Conservation (phyloP, 1,140 invertebrate species). For the Sycophaga agraensis region DNA sequence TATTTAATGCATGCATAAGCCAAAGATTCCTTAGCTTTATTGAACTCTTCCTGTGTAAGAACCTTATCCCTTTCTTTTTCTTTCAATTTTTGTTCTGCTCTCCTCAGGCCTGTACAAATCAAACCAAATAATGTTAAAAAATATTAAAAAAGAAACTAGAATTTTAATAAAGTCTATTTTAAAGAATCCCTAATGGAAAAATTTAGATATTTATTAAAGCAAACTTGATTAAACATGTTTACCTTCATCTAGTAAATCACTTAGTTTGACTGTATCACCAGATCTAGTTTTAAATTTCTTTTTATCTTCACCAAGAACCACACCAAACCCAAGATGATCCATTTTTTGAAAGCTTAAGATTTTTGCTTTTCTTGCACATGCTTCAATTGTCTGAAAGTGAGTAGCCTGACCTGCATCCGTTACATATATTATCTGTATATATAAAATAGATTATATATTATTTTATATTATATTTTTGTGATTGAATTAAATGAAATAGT, state of each 20-base stretch:
- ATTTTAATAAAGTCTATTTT: too few relatives aligned
- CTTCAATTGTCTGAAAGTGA: slow-evolving; percentile 80
- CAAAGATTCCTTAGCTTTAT: slow-evolving; percentile 82
- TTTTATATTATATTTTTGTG: too few relatives aligned
- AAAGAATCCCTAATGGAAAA: too few relatives aligned
- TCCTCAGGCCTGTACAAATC: slow-evolving; percentile 65
- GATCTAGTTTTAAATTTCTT: slow-evolving; percentile 99
- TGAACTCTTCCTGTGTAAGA: slow-evolving; percentile 81
- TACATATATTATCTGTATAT: slow-evolving; percentile 80
- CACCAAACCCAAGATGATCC: slow-evolving; percentile 94
- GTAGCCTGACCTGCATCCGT: slow-evolving; percentile 88
- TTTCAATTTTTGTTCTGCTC: slow-evolving; percentile 80
- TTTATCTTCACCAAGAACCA: slow-evolving; percentile 97
- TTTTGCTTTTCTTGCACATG: slow-evolving; percentile 71
- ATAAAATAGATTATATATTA: background rate
- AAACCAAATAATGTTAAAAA: background rate
- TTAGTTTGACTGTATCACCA: slow-evolving; percentile 90
- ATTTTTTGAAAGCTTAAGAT: slow-evolving; percentile 70
- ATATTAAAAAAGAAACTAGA: too few relatives aligned
- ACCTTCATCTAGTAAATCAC: slow-evolving; percentile 93
- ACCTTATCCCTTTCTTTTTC: slow-evolving; percentile 91
- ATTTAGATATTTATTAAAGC: too few relatives aligned
- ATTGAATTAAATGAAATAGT: background rate
- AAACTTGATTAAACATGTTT: slow-evolving; percentile 10
- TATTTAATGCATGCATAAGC: slow-evolving; percentile 99